A percentile compares a stretch with the other conserved stretches of the same genome.
Evolutionary conservation across 2,888 invertebrate genomes (phyloP).

Genomic region (Phortica magna): DNA sequence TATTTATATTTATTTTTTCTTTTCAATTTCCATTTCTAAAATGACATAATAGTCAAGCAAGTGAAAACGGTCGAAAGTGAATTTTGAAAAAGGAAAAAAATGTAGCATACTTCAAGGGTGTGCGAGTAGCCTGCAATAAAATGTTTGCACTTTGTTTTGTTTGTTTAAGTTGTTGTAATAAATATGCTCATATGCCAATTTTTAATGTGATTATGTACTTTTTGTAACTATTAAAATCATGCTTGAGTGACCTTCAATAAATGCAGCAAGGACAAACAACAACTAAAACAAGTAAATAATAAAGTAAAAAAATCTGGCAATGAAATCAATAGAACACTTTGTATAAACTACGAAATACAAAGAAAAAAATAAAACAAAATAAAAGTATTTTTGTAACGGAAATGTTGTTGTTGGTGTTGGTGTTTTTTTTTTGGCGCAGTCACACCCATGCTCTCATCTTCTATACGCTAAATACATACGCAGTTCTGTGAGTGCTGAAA

Average conservation of each 20-base stretch:
- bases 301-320: background rate
- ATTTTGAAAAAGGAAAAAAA: no score
- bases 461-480: background rate
- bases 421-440: background rate
- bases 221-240: background rate
- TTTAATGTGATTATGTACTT: no score
- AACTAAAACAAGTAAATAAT: slow-evolving; percentile 7
- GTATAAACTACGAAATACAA: background rate
- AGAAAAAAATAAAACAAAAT: background rate
- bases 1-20: no score
- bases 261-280: slow-evolving; percentile 3
- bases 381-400: slow-evolving; percentile 4
- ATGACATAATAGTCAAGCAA: no score
- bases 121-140: no score
- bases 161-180: no score
- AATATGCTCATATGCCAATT: no score
- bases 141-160: no score
- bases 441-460: background rate
- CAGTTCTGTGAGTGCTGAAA: background rate
- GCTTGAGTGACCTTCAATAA: slow-evolving; percentile 1
- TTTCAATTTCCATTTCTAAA: no score
- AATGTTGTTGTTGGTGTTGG: background rate
- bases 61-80: no score
- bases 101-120: no score
- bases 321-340: background rate